These are phyloP conservation scores for Anagyrus pseudococci DNA, from an alignment of 2,888 invertebrate genomes.

Conservation along the genomic window DNA sequence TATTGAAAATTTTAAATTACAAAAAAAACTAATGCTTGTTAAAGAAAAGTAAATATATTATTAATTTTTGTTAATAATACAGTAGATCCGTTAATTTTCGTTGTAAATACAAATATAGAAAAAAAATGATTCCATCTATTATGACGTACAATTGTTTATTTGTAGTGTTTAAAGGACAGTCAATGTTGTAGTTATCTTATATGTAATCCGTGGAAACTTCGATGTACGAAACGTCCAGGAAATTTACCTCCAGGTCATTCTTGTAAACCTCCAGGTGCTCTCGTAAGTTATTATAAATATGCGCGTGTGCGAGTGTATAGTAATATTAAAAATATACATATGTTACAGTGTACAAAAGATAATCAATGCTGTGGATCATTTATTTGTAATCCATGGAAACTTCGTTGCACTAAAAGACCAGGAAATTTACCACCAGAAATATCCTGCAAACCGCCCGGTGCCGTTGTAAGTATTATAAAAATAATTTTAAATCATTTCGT, in stretches of 20 bases:
- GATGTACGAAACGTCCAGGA: constrained; percentile 28
- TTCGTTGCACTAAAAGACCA: constrained; percentile 30
- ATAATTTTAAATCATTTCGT: neutral
- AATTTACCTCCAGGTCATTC: constrained; percentile 5
- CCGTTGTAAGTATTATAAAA: constrained; percentile 12
- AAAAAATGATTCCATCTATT: too few species aligned
- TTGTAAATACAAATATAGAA: too few species aligned
- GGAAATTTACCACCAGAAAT: constrained; percentile 3
- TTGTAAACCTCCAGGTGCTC: constrained; percentile 12
- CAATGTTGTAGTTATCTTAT: constrained; percentile 22
- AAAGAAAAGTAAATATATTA: too few species aligned
- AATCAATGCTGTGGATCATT: constrained; percentile 22
- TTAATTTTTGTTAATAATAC: too few species aligned
- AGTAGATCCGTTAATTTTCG: too few species aligned
- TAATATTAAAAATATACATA: too few species aligned
- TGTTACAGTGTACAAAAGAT: constrained; percentile 18
- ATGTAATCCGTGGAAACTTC: constrained; percentile 36
- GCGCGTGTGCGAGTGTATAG: too few species aligned
- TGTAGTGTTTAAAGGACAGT: constrained; percentile 13
- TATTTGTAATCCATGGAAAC: constrained; percentile 34
- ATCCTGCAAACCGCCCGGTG: constrained; percentile 11
- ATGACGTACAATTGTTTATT: too few species aligned
- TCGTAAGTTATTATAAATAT: constrained; percentile 15
- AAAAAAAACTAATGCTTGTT: too few species aligned
- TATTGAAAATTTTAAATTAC: neutral